Conservation (phyloP, 2,113 vertebrate species). For the Salvator merianae region DNA sequence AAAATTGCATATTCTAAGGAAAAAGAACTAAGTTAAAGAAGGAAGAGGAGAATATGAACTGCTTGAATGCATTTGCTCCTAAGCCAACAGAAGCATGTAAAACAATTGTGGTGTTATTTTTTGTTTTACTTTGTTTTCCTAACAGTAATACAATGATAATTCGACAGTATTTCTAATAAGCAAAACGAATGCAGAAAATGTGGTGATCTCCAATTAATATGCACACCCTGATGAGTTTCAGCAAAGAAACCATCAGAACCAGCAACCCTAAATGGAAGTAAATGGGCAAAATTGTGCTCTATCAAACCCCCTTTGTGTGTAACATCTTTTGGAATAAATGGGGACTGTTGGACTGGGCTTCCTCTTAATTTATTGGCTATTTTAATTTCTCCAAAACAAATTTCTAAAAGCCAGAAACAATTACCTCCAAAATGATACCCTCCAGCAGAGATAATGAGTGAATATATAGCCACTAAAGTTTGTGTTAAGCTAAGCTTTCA, state of each 20-base stretch:
- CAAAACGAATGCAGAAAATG: neutral
- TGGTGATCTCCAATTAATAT: neutral
- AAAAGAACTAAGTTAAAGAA: neutral
- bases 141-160: neutral
- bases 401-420: neutral
- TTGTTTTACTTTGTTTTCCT: neutral
- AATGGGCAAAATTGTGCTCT: neutral
- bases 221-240: neutral
- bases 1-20: neutral
- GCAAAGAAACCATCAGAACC: neutral
- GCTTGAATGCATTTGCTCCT: neutral
- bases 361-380: neutral
- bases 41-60: neutral
- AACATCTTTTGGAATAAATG: neutral
- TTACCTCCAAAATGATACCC: neutral
- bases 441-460: neutral
- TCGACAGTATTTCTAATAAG: neutral
- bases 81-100: neutral
- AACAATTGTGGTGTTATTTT: neutral
- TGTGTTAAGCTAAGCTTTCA: neutral
- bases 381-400: conserved; percentile 1
- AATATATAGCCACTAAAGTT: neutral
- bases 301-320: neutral
- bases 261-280: neutral
- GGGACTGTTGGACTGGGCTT: neutral